Evolutionary conservation across 1,140 invertebrate species (phyloP), one percentile per base, ranked within the genome.

Genomic region (Homarus americanus): DNA sequence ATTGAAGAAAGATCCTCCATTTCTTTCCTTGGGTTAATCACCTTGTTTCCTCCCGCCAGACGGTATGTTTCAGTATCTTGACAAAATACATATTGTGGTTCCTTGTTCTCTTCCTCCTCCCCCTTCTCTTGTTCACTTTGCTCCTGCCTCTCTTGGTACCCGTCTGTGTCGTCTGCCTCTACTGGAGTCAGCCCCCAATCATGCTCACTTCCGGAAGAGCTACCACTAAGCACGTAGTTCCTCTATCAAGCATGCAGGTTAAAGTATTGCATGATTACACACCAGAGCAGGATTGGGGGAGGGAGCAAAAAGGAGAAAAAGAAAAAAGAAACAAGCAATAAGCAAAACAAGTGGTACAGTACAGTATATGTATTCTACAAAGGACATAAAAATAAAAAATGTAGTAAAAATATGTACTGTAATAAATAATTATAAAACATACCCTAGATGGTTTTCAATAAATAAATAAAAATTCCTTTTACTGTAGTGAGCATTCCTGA

Each of bases 201-300:
- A 87, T 87, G 85, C 85, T 87, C 53, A 36, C 73, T 73, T 34
- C 72, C 85, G 38, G 75, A 63, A 78, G 85, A 79, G 75, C 72
- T 87, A 87, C 73, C 53, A 78, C 44, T 79, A 63, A 78, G 85
- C 85, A 87, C 79, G 85, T 78, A 73, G 85, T 34, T 76, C 85
- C 73, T 34, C 85, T 87, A 87, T 78, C 72, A 87, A 87, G 85
- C 85, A 87, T 87, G 85, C 85, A 87, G 69, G 66, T 85, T 87
- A 78, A 87, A 58, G 85, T 58, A 78, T 63, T 76, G 53, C 63
- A 58, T 40, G 63, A 63, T 73, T 79, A 44, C 85, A 76, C 49
- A 79, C 66, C 75, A 87, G 53, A 36, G 40, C 49, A 78, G 53
- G 44, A 38, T 36, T 63, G 73, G 63, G 40, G 69, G 73, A 76